Percentiles rank a stretch among this genome's conserved stretches.
Conservation (phyloP, 2,797 vertebrate species). For the Enteromius paludinosus region DNA sequence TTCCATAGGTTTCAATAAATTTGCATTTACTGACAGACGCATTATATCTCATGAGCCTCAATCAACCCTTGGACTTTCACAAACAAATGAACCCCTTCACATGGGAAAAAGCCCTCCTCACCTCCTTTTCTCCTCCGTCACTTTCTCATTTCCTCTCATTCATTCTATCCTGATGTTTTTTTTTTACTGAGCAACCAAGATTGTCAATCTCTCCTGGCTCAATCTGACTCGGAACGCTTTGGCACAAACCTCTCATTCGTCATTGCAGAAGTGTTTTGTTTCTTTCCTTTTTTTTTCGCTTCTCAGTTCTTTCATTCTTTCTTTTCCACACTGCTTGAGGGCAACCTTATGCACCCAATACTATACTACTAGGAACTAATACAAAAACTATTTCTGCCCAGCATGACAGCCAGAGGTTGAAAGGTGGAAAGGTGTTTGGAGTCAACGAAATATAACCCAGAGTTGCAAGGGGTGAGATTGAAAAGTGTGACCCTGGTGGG, state of each 20-base stretch:
- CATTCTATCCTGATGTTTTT: slow-evolving; percentile 5
- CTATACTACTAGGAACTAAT: slow-evolving; percentile 62
- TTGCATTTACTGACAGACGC: slow-evolving; percentile 17
- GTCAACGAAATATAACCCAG: slow-evolving; percentile 64
- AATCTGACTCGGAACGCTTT: slow-evolving; percentile 12
- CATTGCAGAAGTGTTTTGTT: slow-evolving; percentile 41
- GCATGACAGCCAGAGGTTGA: slow-evolving; percentile 45
- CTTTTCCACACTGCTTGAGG: slow-evolving; percentile 52
- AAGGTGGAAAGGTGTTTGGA: slow-evolving; percentile 62
- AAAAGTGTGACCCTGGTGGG: slow-evolving; percentile 61
- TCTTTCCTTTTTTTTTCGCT: slow-evolving; percentile 25
- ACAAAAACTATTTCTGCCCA: slow-evolving; percentile 67
- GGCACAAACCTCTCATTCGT: slow-evolving; percentile 27
- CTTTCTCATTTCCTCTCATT: slow-evolving; percentile 7
- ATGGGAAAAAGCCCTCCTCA: neutral
- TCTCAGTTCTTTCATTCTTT: slow-evolving; percentile 31
- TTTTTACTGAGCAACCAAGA: slow-evolving; percentile 5
- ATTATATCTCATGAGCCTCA: slow-evolving; percentile 5
- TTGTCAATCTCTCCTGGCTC: slow-evolving; percentile 30
- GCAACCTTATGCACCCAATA: slow-evolving; percentile 63
- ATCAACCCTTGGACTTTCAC: neutral
- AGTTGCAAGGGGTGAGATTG: slow-evolving; percentile 68
- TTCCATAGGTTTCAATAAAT: slow-evolving; percentile 15
- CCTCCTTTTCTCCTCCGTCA: neutral
- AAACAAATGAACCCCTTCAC: neutral